phyloP scores from a whole-genome alignment of 2,888 invertebrate species.

The Rhamnusium bicolor region DNA sequence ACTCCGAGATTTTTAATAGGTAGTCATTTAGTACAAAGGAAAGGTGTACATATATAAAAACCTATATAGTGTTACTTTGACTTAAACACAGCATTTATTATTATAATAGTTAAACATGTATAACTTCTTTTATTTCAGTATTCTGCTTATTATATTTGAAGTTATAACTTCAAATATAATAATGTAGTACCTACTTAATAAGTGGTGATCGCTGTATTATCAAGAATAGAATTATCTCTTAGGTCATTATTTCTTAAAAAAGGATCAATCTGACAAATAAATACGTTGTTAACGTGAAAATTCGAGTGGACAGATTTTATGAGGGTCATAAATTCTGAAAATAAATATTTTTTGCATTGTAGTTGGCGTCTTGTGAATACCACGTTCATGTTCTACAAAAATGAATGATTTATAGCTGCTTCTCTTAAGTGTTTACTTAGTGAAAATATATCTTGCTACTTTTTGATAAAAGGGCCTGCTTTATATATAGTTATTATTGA shows the following conservation, averaged over 20 bases:
- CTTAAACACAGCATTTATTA: too few species aligned
- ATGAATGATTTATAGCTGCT: constrained; percentile 7
- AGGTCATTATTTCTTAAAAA: not conserved
- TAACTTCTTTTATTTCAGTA: too few species aligned
- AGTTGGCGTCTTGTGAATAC: not conserved
- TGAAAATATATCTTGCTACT: constrained; percentile 1
- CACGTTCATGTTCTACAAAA: constrained; percentile 7
- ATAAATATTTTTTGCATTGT: constrained; percentile 1
- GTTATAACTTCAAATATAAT: too few species aligned
- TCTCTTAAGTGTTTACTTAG: not conserved
- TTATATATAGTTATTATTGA: not conserved
- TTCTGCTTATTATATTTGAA: too few species aligned
- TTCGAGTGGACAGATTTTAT: not conserved
- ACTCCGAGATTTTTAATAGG: too few species aligned
- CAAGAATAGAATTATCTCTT: not conserved
- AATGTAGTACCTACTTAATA: too few species aligned
- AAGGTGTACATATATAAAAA: too few species aligned
- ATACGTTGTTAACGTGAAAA: not conserved
- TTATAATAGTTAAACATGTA: too few species aligned
- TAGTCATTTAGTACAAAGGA: too few species aligned
- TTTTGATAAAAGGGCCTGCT: not conserved
- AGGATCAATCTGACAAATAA: not conserved
- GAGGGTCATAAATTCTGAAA: not conserved
- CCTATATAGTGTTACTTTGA: too few species aligned
- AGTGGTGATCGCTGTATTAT: not conserved